Evolutionary conservation across 2,113 vertebrate species (phyloP), one percentile per base, ranked within the genome.

Genomic region (Dendrocopos noguchii): DNA sequence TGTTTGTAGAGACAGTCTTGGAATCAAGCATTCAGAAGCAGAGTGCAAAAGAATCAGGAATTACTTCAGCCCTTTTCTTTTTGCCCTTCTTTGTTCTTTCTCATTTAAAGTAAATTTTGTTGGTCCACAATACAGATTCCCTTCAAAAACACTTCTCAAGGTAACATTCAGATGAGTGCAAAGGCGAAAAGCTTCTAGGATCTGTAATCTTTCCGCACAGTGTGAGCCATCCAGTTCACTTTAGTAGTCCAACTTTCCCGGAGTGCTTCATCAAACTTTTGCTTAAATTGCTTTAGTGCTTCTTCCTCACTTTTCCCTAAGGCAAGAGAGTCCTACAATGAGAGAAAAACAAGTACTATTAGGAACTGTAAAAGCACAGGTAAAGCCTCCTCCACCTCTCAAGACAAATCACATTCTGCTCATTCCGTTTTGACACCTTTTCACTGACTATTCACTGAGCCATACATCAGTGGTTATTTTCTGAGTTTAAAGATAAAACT

Each of bases 161-260:
- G 84, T 94, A 95, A 88, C 66, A 84, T 96, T 97, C 95, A 95
- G 80, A 84, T 97, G 96, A 98, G 97, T 98, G 97, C 97, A 97
- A 98, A 93, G 92, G 86, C 93, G 95, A 88, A 77, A 42, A 44
- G 31, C 68, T 25, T 63, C 97, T 99, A 99, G 68, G 99, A 99
- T 91, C 98, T 98, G 97, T 99, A 99, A 97, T 99, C 99, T 93
- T 99, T 99, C n/a, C 98, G 98, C 88, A 99, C 98, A n/a, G 99
- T 99, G 96, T 99, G 99, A 33, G 99, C 99, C 99, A 99, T 99
- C 99, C 99, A 99, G 98, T 99, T 99, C 93, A 99, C 99, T 98
- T 99, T 99, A 94, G 99, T 99, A 80, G 99, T 99, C 99, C 99
- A 99, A 94, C 99, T 99, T 96, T 99, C 99, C 96, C 99, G 97